These are phyloP conservation scores for Ictalurus punctatus DNA, from an alignment of 2,113 vertebrate species.

Conservation along the genomic window DNA sequence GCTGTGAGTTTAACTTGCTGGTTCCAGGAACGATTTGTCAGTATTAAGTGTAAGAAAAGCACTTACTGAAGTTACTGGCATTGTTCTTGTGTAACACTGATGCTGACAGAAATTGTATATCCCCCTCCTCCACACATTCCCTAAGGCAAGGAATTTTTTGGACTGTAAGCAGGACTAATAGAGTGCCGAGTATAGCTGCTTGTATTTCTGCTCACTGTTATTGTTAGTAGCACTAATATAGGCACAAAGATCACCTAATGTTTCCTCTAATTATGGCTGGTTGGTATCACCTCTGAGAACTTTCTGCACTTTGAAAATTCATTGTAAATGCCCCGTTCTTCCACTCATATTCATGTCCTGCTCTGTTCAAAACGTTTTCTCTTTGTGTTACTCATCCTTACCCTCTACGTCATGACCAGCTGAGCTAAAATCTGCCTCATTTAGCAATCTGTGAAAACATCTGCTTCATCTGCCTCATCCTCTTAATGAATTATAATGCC, in stretches of 20 bases:
- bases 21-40: not conserved
- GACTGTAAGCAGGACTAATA: not conserved
- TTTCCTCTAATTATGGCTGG: slow-evolving; percentile 11
- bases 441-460: slow-evolving; percentile 35
- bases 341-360: not conserved
- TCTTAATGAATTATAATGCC: slow-evolving; percentile 22
- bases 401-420: not conserved
- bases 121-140: slow-evolving; percentile 19
- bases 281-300: not conserved
- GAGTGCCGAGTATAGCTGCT: not conserved
- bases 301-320: not conserved
- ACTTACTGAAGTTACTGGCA: not conserved
- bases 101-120: slow-evolving; percentile 28
- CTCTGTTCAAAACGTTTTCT: not conserved
- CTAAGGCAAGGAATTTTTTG: slow-evolving; percentile 7
- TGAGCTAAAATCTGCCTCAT: slow-evolving; percentile 17
- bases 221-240: slow-evolving; percentile 19
- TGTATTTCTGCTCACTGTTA: not conserved
- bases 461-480: slow-evolving; percentile 8
- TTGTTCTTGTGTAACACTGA: slow-evolving; percentile 37
- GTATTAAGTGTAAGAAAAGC: slow-evolving; percentile 26
- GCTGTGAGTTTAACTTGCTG: not conserved
- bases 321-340: not conserved
- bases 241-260: not conserved
- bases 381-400: not conserved